phyloP scores from a whole-genome alignment of 2,113 vertebrate genomes.

The Phaethon lepturus region DNA sequence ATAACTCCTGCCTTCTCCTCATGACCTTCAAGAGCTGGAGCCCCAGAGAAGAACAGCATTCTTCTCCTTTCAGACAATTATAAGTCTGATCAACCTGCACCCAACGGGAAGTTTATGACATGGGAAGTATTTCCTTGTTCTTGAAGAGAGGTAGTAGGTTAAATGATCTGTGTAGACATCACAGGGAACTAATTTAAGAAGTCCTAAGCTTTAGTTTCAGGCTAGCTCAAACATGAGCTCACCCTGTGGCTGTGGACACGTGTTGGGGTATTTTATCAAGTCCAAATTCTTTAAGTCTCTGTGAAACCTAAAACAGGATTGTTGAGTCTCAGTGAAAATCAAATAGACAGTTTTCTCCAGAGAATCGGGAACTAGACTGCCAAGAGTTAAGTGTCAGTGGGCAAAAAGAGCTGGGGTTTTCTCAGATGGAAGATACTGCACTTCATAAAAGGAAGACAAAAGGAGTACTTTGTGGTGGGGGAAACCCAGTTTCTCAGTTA shows the following conservation, averaged over 20 bases:
- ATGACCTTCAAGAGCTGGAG: background rate
- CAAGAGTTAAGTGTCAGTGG: background rate
- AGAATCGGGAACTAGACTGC: background rate
- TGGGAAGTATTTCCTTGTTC: background rate
- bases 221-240: background rate
- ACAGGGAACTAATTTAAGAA: background rate
- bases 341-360: background rate
- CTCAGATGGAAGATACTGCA: conserved; percentile 1
- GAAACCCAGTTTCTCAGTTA: background rate
- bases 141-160: background rate
- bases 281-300: background rate
- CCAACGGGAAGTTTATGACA: background rate
- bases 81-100: background rate
- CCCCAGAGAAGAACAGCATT: background rate
- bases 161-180: background rate
- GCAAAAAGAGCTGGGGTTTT: background rate
- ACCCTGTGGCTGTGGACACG: background rate
- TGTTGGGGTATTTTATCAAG: background rate
- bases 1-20: background rate
- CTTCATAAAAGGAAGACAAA: conserved; percentile 32
- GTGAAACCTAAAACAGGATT: background rate
- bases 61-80: background rate
- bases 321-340: background rate
- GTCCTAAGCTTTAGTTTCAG: background rate
- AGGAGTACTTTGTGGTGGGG: conserved; percentile 19